A percentile compares a stretch with the other conserved stretches of the same genome.
phyloP scores from a whole-genome alignment of 2,113 vertebrate genomes.

The Mohoua ochrocephala region DNA sequence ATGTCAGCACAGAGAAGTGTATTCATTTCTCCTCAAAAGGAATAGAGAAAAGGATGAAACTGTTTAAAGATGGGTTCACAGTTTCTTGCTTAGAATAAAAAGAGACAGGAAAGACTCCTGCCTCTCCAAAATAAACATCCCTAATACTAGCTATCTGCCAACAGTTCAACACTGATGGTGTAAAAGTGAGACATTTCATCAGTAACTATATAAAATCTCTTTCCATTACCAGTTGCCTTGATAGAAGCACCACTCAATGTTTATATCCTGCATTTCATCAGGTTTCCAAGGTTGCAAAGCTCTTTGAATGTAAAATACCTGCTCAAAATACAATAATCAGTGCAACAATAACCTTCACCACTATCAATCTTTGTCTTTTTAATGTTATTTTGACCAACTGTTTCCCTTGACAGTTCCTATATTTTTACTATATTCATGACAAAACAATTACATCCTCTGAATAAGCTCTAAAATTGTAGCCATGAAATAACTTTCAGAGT shows the following conservation, averaged over 20 bases:
- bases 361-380: neutral
- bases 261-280: slow-evolving; percentile 7
- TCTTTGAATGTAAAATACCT: neutral
- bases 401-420: neutral
- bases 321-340: slow-evolving; percentile 1
- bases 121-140: neutral
- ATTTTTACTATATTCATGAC: neutral
- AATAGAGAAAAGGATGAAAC: neutral
- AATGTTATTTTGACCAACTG: neutral
- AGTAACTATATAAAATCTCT: neutral
- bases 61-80: neutral
- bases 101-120: neutral
- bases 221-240: neutral
- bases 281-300: neutral
- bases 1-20: neutral
- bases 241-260: neutral
- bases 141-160: neutral
- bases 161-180: neutral
- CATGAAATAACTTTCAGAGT: neutral
- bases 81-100: neutral
- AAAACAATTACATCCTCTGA: neutral
- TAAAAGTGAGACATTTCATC: neutral
- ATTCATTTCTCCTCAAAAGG: neutral
- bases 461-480: neutral
- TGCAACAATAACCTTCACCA: neutral